Percentiles rank a stretch among this genome's conserved stretches.
Conservation (phyloP, 2,888 invertebrate genomes). For the Graphium colonna region DNA sequence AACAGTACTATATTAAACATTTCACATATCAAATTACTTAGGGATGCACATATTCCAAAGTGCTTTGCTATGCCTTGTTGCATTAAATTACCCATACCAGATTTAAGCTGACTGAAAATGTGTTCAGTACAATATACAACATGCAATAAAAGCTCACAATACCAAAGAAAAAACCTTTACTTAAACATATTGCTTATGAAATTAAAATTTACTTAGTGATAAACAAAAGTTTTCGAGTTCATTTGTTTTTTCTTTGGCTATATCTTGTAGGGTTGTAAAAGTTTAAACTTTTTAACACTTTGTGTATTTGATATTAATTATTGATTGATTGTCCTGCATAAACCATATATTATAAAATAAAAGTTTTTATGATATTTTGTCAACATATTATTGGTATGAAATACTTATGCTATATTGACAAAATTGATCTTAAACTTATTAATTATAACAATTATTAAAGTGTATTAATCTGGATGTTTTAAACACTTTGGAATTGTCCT, state of each 20-base stretch:
- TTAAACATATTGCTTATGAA: not conserved
- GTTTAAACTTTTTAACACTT: no score
- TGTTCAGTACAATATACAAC: not conserved
- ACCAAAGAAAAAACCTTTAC: constrained; percentile 69
- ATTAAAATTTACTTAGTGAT: no score
- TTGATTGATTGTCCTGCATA: no score
- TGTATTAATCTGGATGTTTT: no score
- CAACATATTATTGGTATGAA: not conserved
- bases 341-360: no score
- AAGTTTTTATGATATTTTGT: no score
- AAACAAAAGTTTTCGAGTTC: no score
- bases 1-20: no score
- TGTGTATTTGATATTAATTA: not conserved
- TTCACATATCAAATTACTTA: no score
- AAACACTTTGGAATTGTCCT: not conserved
- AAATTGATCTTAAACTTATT: not conserved
- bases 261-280: constrained; percentile 7
- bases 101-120: not conserved
- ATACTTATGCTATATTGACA: not conserved
- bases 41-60: no score
- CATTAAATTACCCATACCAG: not conserved
- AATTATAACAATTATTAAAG: not conserved
- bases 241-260: constrained; percentile 61
- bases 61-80: no score
- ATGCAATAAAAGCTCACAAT: constrained; percentile 43